Evolutionary conservation across 1,140 invertebrate genomes (phyloP), one percentile per base, ranked within the genome.

Genomic region (Ooceraea biroi): DNA sequence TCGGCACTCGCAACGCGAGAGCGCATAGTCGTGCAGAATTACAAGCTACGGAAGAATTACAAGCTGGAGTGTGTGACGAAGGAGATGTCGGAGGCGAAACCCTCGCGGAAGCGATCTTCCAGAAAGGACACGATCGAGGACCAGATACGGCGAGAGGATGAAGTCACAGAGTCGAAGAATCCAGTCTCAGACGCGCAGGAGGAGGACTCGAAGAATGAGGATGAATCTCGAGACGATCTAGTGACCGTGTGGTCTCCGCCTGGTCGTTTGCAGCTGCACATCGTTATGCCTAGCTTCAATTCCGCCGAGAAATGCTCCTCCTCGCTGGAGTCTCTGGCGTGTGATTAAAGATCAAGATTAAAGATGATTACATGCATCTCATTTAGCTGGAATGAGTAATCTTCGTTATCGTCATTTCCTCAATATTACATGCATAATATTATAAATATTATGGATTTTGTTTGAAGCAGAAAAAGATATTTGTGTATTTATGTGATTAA

Each of bases 211-310:
- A 61, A 46, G 36, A 48, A 46, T 10, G 77, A 63, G 14, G 69
- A 68, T 30, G 76, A 77, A 14, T 60, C n/a, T 3, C 44, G 50
- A n/a, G 22, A 85, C n/a, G 58, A 57, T 46, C 17, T 27, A 4
- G 14, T 55, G 8, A 10, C 48, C 41, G 25, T 27, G 14, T 85
- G 83, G 86, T 78, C 73, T 8, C 66, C 87, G 7, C 72, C 84
- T 14, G 87, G 85, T 11, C 91, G 91, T 58, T 88, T 91, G 0
- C 96, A 97, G 89, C 93, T 97, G 14, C 96, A 97, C 86, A 96
- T 97, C 63, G 96, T 96, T 85, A 95, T 97, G 94, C 96, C 96
- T 0, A 95, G 94, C 86, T 91, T 96, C 50, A 74, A 71, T 80
- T 90, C 71, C 12, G 71, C 66, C 7, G 88, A 92, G 71, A 89